phyloP scores from a whole-genome alignment of 2,888 invertebrate species.

The Amiota communis region DNA sequence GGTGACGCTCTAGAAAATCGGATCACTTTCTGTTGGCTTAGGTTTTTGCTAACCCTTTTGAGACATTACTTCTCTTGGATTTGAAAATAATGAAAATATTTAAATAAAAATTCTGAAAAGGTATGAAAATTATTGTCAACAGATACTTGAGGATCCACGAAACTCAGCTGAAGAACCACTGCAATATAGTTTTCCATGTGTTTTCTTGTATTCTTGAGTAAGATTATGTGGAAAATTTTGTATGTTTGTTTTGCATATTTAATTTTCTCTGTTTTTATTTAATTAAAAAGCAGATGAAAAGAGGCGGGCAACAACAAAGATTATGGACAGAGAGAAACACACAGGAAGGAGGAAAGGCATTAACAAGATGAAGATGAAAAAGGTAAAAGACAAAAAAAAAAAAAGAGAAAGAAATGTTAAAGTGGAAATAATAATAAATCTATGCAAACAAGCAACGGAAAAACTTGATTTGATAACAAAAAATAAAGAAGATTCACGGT shows the following conservation, averaged over 20 bases:
- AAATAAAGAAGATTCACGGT: background rate
- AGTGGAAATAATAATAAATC: slow-evolving; percentile 25
- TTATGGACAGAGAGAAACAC: background rate
- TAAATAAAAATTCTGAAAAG: too few species aligned
- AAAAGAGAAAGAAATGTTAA: background rate
- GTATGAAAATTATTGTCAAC: too few species aligned
- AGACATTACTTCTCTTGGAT: too few species aligned
- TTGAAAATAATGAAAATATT: too few species aligned
- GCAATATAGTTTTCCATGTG: too few species aligned
- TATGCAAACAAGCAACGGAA: slow-evolving; percentile 17
- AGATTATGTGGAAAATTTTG: background rate
- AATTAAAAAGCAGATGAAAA: slow-evolving; percentile 18
- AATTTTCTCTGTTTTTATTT: slow-evolving; percentile 8
- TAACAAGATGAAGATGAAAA: background rate
- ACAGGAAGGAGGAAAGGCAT: background rate
- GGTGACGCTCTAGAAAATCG: too few species aligned
- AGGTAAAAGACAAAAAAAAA: background rate
- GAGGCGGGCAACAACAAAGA: background rate
- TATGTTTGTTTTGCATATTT: background rate
- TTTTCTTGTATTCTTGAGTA: too few species aligned
- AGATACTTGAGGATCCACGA: too few species aligned
- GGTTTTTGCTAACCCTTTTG: too few species aligned
- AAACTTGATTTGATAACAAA: slow-evolving; percentile 8
- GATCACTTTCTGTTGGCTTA: too few species aligned
- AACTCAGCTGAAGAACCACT: too few species aligned